Base-by-base conservation (phyloP, 92 coral and sea anemone species). In the Palythoa caribaeorum region DNA sequence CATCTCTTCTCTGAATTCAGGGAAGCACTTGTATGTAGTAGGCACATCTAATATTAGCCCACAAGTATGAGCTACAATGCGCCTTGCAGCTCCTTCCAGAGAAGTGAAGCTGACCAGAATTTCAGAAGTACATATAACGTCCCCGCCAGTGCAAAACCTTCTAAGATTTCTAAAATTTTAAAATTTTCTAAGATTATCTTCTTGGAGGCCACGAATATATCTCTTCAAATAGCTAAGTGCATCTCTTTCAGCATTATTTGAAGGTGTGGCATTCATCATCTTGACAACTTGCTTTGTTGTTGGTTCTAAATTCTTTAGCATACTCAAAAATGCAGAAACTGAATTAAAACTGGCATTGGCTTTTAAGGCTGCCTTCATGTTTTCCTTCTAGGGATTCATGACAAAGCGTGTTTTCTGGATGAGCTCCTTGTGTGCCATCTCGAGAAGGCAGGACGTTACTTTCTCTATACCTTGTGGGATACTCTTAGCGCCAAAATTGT, bases 361-460 rank as follows among this genome's bases (percentile, higher is more conserved):
- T 59, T 59, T 59, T 59, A 59, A 59, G 21, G 66, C 66, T 59
- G 66, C 19, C 66, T 59, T 59, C 73, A 72, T 86, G 74, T 71
- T 79, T 73, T 79, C 73, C 76, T 83, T 83, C 91, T 89, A 93
- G 85, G 91, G 50, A 47, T 93, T 93, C 36, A 90, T 91, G 40
- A 93, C 76, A 66, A 71, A 86, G 50, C 78, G 88, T 19, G 85
- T 20, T 36, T 80, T 73, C 83, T 93, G 96, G 19, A 93, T 87
- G 60, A 71, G 80, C 88, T 93, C 94, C 72, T 91, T 93, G 74
- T 93, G 94, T 63, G 92, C 96, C 38, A 91, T 79, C 74, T 91
- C 92, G 13, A 89, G 57, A 3, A 93, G 66, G 66, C 66, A 59
- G 66, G 66, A 59, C 66, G 66, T 57, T 9, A 84, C 68, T 66